Evolutionary conservation across 2,113 vertebrate genomes (phyloP), one percentile per base, ranked within the genome.

Genomic region (Capreolus pygargus): DNA sequence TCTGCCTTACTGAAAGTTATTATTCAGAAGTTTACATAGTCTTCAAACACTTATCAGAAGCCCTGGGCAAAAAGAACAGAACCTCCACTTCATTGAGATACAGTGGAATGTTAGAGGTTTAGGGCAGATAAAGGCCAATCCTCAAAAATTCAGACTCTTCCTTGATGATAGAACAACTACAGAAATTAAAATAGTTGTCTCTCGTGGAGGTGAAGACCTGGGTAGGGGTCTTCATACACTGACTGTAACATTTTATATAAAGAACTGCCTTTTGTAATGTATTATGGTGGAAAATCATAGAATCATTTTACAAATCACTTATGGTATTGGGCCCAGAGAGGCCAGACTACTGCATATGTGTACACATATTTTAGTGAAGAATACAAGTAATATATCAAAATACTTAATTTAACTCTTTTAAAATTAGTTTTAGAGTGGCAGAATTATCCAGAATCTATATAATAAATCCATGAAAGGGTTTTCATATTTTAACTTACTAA

Each of bases 21-120:
- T 99, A 98, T 99, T 98, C 97, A 98, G 95, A 99, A 99, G 99
- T 99, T 99, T 99, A 99, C 98, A 98, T 54, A 98, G 98, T 98
- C 98, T 98, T 98, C 97, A 98, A 99, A 98, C 97, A 98, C 98
- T 99, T 99, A 99, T 99, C 99, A 99, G 98, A 99, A 98, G 98
- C 98, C 98, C 98, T 99, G 98, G 98, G 97, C 98, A 98, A 97
- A 99, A 99, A 98, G 99, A 98, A 99, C 99, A 99, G 98, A 98
- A 98, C 98, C 98, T 99, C 98, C 98, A 30, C 98, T 99, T 99
- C 98, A 98, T 98, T 98, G 98, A 98, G 98, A 99, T 99, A 99
- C 78, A 97, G 93, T 67, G 98, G 98, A 98, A 99, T 99, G 98
- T 98, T 98, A 98, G 97, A 98, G 98, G 98, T 98, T 98, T 94